phyloP scores from a whole-genome alignment of 1,140 invertebrate genomes.

The Zaprionus taronus region DNA sequence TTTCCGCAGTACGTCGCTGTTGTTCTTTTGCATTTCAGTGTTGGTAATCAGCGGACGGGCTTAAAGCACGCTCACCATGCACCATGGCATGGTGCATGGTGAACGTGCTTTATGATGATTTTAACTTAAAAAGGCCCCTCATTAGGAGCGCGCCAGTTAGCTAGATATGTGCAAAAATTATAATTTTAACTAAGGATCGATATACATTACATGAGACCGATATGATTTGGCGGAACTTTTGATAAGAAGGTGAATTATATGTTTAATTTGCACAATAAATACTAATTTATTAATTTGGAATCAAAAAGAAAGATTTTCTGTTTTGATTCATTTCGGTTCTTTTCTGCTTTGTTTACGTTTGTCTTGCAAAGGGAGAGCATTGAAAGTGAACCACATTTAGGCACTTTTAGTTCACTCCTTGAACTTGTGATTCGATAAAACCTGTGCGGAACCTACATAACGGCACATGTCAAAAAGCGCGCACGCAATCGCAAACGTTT shows the following conservation, averaged over 20 bases:
- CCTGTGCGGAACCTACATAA: constrained; percentile 13
- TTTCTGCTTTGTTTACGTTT: background rate
- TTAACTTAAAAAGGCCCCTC: background rate
- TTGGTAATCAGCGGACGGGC: no score
- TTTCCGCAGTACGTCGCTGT: no score
- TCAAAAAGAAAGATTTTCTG: background rate
- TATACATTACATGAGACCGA: background rate
- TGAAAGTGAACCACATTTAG: background rate
- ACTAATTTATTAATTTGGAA: background rate
- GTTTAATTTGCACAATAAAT: background rate
- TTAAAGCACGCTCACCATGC: no score
- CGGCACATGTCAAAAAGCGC: constrained; percentile 27
- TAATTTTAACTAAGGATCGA: background rate
- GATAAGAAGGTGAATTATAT: background rate
- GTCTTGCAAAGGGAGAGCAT: background rate
- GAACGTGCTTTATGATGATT: no score
- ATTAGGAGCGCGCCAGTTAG: background rate
- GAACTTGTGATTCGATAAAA: background rate
- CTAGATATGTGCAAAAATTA: constrained; percentile 6
- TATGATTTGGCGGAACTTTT: background rate
- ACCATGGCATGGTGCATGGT: no score
- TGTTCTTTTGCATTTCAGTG: no score
- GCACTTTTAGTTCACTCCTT: background rate
- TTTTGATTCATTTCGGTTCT: background rate
- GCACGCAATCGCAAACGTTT: background rate